Conservation (phyloP, 1,140 invertebrate genomes). For the Penaeus japonicus region DNA sequence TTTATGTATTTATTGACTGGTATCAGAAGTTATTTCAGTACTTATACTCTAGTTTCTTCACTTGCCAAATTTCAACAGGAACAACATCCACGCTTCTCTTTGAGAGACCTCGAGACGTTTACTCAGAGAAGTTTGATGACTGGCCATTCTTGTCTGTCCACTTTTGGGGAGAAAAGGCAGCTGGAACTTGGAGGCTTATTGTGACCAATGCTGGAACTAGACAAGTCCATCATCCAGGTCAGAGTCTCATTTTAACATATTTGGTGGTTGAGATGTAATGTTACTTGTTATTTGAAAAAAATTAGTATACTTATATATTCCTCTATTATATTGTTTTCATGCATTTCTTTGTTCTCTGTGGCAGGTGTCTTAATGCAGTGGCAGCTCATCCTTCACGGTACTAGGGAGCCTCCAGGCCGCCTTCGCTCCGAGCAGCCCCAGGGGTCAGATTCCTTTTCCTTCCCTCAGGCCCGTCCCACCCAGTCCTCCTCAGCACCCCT, state of each 20-base stretch:
- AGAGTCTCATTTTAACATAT: slow-evolving; percentile 62
- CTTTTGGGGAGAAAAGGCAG: slow-evolving; percentile 92
- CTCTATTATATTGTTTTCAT: slow-evolving; percentile 36
- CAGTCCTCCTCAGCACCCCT: slow-evolving; percentile 19
- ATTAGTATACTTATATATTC: too few species aligned
- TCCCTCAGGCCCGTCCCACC: slow-evolving; percentile 4
- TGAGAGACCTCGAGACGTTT: slow-evolving; percentile 88
- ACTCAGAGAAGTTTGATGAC: slow-evolving; percentile 92
- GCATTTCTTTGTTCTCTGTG: slow-evolving; percentile 32
- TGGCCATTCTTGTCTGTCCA: slow-evolving; percentile 98
- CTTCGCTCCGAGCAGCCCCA: slow-evolving; percentile 28
- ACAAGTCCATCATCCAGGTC: slow-evolving; percentile 77
- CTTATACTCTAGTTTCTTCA: neutral
- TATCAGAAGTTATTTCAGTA: too few species aligned
- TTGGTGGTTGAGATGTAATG: neutral
- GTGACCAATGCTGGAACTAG: slow-evolving; percentile 86
- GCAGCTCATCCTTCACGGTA: slow-evolving; percentile 93
- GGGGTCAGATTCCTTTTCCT: slow-evolving; percentile 6
- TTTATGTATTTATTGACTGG: neutral
- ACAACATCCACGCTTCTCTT: slow-evolving; percentile 88
- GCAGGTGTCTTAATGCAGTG: slow-evolving; percentile 84
- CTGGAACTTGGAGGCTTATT: slow-evolving; percentile 85
- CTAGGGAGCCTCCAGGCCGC: slow-evolving; percentile 68
- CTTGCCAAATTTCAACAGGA: slow-evolving; percentile 73
- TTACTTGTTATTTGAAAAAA: neutral